Evolutionary conservation across 2,888 invertebrate genomes (phyloP), one percentile per base, ranked within the genome.

Genomic region (Drosophila koepferae): DNA sequence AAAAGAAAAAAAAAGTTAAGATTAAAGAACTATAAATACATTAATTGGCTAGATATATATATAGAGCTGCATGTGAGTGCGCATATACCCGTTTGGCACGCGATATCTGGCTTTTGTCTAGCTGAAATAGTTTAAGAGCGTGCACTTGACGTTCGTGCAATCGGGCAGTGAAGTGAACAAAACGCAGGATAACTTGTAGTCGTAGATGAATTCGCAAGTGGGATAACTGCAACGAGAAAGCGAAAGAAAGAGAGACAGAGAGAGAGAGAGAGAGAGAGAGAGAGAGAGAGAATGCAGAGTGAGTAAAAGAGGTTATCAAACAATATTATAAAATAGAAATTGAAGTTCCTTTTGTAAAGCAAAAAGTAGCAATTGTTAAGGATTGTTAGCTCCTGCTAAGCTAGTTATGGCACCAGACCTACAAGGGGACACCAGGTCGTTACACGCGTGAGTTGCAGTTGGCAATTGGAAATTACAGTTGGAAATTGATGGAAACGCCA

Each of bases 111-210:
- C 60, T 46, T 23, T 54, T 40, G 62, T 77, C 75, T 89, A 89
- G 66, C 77, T 92, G 69, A 92, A 92, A 81, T 90, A 92, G 68
- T 91, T 90, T 75, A 92, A 74, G 70, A 92, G 91, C 72, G 92
- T 92, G 82, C 92, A 92, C 82, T 92, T 92, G 66, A 92, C 90
- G 58, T 83, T 85, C 75, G 92, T 91, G 74, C 92, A 92, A 80
- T 92, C 92, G 71, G 92, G 92, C 92, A 92, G 92, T 91, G 92
- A 92, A 65, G 92, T 92, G 77, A 92, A 92, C 85, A 92, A 90
- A 85, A 92, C 92, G 85, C 92, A 92, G 76, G 92, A 92, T 74
- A 92, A 77, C 84, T 92, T 92, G 75, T 92, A 92, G 77, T 92
- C 92, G 72, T 92, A 92, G 72, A 92, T 91, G 75, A 92, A 92